These are phyloP conservation scores for Nannobrachium achirus DNA, from an alignment of 2,113 vertebrate species.

Conservation along the genomic window DNA sequence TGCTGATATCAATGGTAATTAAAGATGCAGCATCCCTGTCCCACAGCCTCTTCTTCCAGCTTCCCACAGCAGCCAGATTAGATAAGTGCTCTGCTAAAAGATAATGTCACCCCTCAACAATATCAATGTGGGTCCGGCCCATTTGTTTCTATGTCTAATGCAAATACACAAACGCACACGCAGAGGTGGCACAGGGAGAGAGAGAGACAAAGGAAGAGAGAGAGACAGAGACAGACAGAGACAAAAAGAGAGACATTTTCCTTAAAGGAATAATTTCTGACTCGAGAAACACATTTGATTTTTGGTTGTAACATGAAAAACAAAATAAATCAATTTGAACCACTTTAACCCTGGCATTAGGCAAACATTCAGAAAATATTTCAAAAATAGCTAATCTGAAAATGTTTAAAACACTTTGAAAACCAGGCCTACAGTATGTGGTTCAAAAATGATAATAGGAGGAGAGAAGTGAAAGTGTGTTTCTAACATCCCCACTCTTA, in stretches of 20 bases:
- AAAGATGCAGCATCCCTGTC: constrained; percentile 77
- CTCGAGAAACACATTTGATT: neutral
- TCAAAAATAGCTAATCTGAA: too few species aligned
- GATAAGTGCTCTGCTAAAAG: constrained; percentile 74
- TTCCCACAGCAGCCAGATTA: constrained; percentile 76
- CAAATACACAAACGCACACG: constrained; percentile 47
- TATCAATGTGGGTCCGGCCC: constrained; percentile 56
- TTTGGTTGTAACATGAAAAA: neutral
- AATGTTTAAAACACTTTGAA: too few species aligned
- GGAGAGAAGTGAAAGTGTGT: neutral
- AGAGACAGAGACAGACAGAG: neutral
- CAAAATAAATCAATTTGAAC: neutral
- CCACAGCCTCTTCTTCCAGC: constrained; percentile 71
- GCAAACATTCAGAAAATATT: too few species aligned
- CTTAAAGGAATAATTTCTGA: neutral
- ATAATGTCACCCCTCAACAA: constrained; percentile 76
- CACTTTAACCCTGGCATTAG: too few species aligned
- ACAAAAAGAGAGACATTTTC: neutral
- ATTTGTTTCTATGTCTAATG: constrained; percentile 68
- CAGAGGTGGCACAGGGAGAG: constrained; percentile 19
- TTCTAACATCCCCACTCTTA: constrained; percentile 18
- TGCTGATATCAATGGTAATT: constrained; percentile 83
- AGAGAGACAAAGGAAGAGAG: neutral
- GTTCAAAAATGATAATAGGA: neutral
- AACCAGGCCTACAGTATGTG: neutral